Base-by-base conservation (phyloP, 1,140 invertebrate genomes). In the Penaeus vannamei region DNA sequence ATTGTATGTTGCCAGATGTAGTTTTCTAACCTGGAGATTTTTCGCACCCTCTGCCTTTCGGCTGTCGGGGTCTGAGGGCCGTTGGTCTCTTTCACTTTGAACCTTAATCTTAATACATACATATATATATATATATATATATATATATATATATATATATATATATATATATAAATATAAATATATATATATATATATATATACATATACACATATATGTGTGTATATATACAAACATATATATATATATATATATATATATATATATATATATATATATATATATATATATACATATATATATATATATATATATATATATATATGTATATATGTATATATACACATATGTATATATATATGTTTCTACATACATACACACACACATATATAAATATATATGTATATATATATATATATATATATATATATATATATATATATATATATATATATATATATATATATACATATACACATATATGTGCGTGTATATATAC, bases 61-160 rank as follows among this genome's bases (percentile, higher is more conserved):
- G n/a, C n/a, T n/a, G n/a, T n/a, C n/a, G n/a, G n/a, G n/a, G n/a
- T n/a, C n/a, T n/a, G n/a, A n/a, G n/a, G n/a, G n/a, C n/a, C n/a
- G n/a, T n/a, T n/a, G n/a, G n/a, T n/a, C n/a, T n/a, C n/a, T n/a
- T n/a, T n/a, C n/a, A n/a, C n/a, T n/a, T n/a, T n/a, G n/a, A n/a
- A n/a, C n/a, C n/a, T n/a, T n/a, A n/a, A n/a, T n/a, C n/a, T n/a
- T n/a, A n/a, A n/a, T n/a, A n/a, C n/a, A n/a, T n/a, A n/a, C 1
- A 36, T 36, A 1, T 36, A 2, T 36, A 5, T 2, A 36, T 69
- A 69, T 69, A 69, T 69, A 69, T 69, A 69, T 69, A 69, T 69
- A 69, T 69, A 69, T 69, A 69, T 69, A 69, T 69, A 32, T 69
- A 69, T 69, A 69, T 69, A 69, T 69, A 69, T 69, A 26, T 69